Percentiles rank a stretch among this genome's conserved stretches.
Evolutionary conservation across 2,113 vertebrate genomes (phyloP).

Genomic region (Dendrocopos noguchii): DNA sequence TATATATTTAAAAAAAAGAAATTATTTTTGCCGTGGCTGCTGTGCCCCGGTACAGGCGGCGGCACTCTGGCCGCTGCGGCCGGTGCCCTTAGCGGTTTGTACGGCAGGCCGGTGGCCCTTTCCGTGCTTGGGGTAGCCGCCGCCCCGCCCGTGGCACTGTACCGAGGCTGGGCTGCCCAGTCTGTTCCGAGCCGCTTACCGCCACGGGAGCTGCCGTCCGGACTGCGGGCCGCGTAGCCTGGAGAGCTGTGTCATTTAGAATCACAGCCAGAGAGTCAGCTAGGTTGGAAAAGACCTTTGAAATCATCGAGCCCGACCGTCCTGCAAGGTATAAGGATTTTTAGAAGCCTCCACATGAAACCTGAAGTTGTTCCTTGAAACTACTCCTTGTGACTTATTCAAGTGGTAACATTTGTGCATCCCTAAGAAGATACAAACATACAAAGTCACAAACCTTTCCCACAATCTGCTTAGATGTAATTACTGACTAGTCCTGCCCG

Average conservation of each 20-base stretch:
- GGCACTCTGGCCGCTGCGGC: not conserved
- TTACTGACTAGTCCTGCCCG: too few species aligned
- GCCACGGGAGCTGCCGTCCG: not conserved
- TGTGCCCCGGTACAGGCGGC: too few species aligned
- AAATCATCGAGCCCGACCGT: not conserved
- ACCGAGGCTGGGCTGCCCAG: not conserved
- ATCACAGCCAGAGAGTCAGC: not conserved
- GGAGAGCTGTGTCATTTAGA: not conserved
- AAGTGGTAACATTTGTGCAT: not conserved
- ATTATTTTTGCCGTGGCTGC: not conserved
- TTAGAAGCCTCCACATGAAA: too few species aligned
- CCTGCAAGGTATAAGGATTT: not conserved
- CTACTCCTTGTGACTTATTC: not conserved
- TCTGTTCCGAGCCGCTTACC: accelerated
- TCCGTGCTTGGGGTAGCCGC: not conserved
- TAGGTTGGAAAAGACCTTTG: not conserved
- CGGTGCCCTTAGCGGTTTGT: not conserved
- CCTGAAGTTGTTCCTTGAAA: not conserved
- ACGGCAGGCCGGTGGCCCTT: not conserved
- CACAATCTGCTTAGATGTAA: not conserved
- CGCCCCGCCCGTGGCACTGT: not conserved
- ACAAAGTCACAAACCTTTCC: not conserved
- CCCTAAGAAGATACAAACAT: not conserved
- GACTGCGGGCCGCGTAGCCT: not conserved
- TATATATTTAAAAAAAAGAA: too few species aligned